Evolutionary conservation across 2,888 invertebrate species (phyloP).

Genomic region (Agrotis clavis): DNA sequence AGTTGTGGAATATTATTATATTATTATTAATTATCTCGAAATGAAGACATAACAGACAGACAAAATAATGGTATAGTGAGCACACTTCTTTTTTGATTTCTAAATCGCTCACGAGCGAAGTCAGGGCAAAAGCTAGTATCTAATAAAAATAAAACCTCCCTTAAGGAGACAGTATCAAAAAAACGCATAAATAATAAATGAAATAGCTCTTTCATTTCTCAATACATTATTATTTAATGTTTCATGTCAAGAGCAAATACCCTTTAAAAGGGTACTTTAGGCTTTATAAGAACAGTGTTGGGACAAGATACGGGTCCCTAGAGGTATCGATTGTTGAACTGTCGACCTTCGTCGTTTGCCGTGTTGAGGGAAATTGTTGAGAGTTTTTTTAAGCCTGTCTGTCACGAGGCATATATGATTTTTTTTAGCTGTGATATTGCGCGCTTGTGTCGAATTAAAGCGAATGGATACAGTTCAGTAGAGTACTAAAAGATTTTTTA

Average conservation of each 20-base stretch:
- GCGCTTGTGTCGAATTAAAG: no score
- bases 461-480: no score
- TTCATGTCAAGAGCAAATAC: slow-evolving; percentile 41
- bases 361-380: neutral
- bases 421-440: neutral
- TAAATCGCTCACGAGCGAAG: no score
- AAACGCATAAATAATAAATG: slow-evolving; percentile 39
- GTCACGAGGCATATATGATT: neutral
- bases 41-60: no score
- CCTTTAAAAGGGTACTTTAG: slow-evolving; percentile 45
- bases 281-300: slow-evolving; percentile 42
- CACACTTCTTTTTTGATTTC: no score
- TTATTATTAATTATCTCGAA: no score
- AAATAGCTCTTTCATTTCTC: slow-evolving; percentile 28
- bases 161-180: neutral
- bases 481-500: slow-evolving; percentile 1
- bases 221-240: slow-evolving; percentile 47
- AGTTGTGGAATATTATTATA: no score
- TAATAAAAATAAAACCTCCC: neutral
- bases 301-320: slow-evolving; percentile 35
- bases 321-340: slow-evolving; percentile 32
- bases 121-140: no score
- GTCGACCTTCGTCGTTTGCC: slow-evolving; percentile 27
- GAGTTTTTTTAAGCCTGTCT: slow-evolving; percentile 9
- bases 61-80: no score